Base-by-base conservation (phyloP, 1,140 invertebrate genomes). In the Charaxes varanes region DNA sequence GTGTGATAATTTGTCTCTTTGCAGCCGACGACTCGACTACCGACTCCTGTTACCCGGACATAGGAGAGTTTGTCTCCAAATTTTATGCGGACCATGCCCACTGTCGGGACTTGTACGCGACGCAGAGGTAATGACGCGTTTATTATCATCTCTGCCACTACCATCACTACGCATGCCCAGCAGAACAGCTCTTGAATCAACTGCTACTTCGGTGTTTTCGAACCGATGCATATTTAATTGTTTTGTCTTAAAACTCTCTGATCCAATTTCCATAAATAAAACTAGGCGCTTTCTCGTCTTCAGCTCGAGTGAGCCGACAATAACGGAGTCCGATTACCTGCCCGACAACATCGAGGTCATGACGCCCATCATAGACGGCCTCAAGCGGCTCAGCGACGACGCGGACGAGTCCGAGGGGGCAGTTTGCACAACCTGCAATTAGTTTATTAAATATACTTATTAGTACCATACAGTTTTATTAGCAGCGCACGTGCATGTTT, bases 351-450 rank as follows among this genome's bases (percentile, higher is more conserved):
- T 85, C 13, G 81, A 84, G 53, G 76, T 84, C 1, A 77, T 84
- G 63, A 80, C 79, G 0, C 80, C 80, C 0, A 78, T 84, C 3
- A 64, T 84, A 13, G 81, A 85, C 50, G 83, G 81, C 0, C 51
- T 83, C 2, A 48, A 67, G 33, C 68, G 74, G 0, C 59, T 84
- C 14, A 65, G 49, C 21, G 58, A 69, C 6, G 59, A 63, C 18
- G 36, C 55, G 0, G 62, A 53, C n/a, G 53, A 51, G 6, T 49
- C 57, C 0, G 58, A 64, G 13, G 41, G 40, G 14, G 52, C 95
- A 4, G 95, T 97, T 84, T 97, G 95, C 0, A 98, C 95, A 10
- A 97, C 94, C 87, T 91, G 62, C 1, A 46, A 53, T 19, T n/a
- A 17, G 11, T 5, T 6, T 7, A 23, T n/a, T n/a, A 19, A 17